phyloP scores from a whole-genome alignment of 2,113 vertebrate genomes.

The Entelurus aequoreus region DNA sequence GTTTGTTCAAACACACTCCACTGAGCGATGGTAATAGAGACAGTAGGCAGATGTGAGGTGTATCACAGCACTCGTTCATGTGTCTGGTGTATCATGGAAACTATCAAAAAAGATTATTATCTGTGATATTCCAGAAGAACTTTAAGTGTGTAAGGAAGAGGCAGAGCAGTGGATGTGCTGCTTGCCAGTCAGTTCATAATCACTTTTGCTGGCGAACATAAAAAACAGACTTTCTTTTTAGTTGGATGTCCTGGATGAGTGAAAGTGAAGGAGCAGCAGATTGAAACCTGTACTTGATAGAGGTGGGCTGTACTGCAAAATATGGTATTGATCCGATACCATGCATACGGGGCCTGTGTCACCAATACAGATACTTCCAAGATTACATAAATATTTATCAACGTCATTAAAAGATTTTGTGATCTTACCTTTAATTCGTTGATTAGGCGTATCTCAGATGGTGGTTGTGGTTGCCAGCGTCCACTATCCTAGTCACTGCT shows the following conservation, averaged over 20 bases:
- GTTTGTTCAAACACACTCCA: background rate
- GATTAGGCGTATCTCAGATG: too few relatives aligned
- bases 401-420: too few relatives aligned
- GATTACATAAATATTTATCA: too few relatives aligned
- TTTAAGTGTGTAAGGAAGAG: slow-evolving; percentile 18
- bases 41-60: background rate
- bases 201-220: slow-evolving; percentile 28
- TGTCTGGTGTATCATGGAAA: background rate
- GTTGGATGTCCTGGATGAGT: slow-evolving; percentile 32
- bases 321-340: too few relatives aligned
- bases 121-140: background rate
- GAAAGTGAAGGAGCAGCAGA: slow-evolving; percentile 20
- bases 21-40: background rate
- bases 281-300: background rate
- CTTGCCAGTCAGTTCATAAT: slow-evolving; percentile 30
- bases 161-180: slow-evolving; percentile 38
- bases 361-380: too few relatives aligned
- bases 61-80: background rate
- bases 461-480: too few relatives aligned
- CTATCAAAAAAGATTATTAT: background rate
- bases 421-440: too few relatives aligned
- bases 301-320: too few relatives aligned
- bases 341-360: too few relatives aligned
- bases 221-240: slow-evolving; percentile 37
- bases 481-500: too few relatives aligned